A percentile compares a stretch with the other conserved stretches of the same genome.
These are phyloP conservation scores for Lophius americanus DNA, from an alignment of 2,797 vertebrate species.

Conservation along the genomic window DNA sequence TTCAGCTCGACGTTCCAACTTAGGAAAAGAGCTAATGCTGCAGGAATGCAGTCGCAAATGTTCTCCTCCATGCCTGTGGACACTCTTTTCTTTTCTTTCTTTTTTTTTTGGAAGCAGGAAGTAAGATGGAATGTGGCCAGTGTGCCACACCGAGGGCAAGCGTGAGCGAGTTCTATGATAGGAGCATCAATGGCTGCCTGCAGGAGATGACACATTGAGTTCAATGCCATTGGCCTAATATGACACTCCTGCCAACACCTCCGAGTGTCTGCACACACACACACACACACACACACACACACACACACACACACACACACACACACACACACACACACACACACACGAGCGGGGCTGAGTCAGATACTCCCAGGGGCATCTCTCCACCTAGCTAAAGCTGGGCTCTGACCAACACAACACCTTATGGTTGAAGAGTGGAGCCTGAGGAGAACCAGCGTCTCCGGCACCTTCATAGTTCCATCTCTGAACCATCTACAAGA, in stretches of 20 bases:
- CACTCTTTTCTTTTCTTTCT: background rate
- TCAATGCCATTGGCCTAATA: slow-evolving; percentile 68
- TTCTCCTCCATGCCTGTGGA: slow-evolving; percentile 12
- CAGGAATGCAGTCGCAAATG: slow-evolving; percentile 57
- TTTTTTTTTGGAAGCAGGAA: slow-evolving; percentile 28
- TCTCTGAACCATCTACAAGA: slow-evolving; percentile 14
- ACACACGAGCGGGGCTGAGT: slow-evolving; percentile 63
- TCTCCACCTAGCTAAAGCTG: slow-evolving; percentile 72
- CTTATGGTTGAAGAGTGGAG: slow-evolving; percentile 72
- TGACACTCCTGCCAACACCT: slow-evolving; percentile 72
- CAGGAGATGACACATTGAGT: slow-evolving; percentile 75
- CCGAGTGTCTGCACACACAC: slow-evolving; percentile 54
- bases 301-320: slow-evolving; percentile 19
- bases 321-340: slow-evolving; percentile 22
- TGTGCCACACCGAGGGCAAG: slow-evolving; percentile 46
- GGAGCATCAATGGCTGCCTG: slow-evolving; percentile 71
- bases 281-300: slow-evolving; percentile 36
- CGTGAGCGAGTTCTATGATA: slow-evolving; percentile 55
- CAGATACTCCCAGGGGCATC: slow-evolving; percentile 70
- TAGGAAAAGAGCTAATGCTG: slow-evolving; percentile 66
- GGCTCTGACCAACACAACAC: slow-evolving; percentile 75
- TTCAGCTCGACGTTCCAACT: slow-evolving; percentile 24
- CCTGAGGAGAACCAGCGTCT: slow-evolving; percentile 59
- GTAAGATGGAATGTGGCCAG: slow-evolving; percentile 51
- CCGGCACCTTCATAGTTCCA: slow-evolving; percentile 44